Evolutionary conservation across 2,888 invertebrate genomes (phyloP), one percentile per base, ranked within the genome.

Genomic region (Amblyjoppa fuscipennis): DNA sequence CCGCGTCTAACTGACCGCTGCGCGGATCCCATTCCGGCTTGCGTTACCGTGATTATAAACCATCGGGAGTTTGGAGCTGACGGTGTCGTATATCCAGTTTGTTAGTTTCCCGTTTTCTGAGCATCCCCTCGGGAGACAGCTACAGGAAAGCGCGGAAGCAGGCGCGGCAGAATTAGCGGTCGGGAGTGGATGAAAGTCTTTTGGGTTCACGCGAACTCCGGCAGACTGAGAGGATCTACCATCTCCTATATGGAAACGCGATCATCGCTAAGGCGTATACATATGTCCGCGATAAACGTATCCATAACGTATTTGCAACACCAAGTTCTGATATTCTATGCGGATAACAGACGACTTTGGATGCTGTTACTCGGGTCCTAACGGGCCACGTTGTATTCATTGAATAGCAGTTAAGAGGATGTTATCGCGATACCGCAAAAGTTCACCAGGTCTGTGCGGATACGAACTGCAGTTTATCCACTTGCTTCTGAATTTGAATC

Each of bases 11-110:
- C 11, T 68, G 13, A 28, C 28, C 13, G 25, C 28, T 9, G 71
- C 34, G 13, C 53, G 38, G 28, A 73, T 20, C 53, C 3, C 53
- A 41, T 68, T 20, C 20, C 28, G 53, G 68, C 28, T 77, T 53
- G 71, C 81, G 66, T 84, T 81, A 81, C 56, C 34, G 56, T 70
- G 68, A 64, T 81, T 79, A 81, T 73, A 71, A 51, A 41, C 53
- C 73, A 68, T 68, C 76, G 71, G 76, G 20, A 70, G 61, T 66
- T 68, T 34, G 51, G 49, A 81, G 41, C 64, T 31, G 11, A 59
- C 28, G 41, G 81, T 84, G 77, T 84, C 84, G 61, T 73, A 81
- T 84, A 69, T 73, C 77, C 66, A 56, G 64, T 77, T 76, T 73
- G 66, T 74, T 74, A 81, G 80, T 64, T 81, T 81, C 66, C 31